Evolutionary conservation across 2,888 invertebrate genomes (phyloP), one percentile per base, ranked within the genome.

Genomic region (Ornithoptera priamus): DNA sequence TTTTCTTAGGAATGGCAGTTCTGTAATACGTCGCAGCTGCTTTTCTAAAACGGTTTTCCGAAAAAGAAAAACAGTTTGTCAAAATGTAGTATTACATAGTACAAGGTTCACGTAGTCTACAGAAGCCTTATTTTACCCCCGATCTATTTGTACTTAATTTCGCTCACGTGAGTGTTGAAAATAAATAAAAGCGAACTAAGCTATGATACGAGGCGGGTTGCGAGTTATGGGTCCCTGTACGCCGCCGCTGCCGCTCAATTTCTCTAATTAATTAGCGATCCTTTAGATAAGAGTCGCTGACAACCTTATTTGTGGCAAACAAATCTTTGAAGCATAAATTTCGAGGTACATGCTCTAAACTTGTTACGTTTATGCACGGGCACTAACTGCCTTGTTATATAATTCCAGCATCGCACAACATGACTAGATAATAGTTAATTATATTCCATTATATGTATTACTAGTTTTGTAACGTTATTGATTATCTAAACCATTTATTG

Each of bases 201-300:
- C 88, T 91, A 92, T 92, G 91, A 92, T 92, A 92, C 89, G 88
- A 88, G 88, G 85, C 84, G 87, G 85, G 88, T 87, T 85, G 90
- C 91, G 90, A 92, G 92, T 92, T 92, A 92, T 92, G 85, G 90
- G 88, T 91, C 92, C 92, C 92, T 80, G 85, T 83, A 83, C 89
- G 81, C 86, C 84, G 86, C 85, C 83, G 86, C 86, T 86, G 87
- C 86, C 89, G 89, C 88, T 91, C 92, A 92, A 92, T 92, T 91
- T 92, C 92, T 92, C 92, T 92, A 92, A 92, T 92, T 92, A 92
- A 92, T 92, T 92, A 92, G 89, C 90, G 92, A 92, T 92, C 89
- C 86, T 81, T 82, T 88, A 91, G 92, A 92, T 92, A 92, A 92
- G 87, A 85, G 85, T 80, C 88, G 88, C 89, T 92, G 92, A 92